These are phyloP conservation scores for Callosobruchus maculatus DNA, from an alignment of 2,888 invertebrate species.

Conservation along the genomic window DNA sequence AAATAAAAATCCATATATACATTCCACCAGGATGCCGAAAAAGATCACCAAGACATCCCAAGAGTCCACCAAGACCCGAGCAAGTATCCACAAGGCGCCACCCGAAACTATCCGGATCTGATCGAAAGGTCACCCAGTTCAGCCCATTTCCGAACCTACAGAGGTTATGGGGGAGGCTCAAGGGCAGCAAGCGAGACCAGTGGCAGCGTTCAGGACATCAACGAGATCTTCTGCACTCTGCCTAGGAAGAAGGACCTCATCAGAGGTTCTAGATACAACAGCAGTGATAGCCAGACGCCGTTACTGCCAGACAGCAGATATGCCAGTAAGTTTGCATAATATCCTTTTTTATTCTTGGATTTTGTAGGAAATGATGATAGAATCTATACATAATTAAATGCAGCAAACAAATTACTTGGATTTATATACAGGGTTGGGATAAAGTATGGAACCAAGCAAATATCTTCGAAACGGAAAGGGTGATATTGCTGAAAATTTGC, in stretches of 20 bases:
- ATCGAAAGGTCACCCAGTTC: conserved; percentile 39
- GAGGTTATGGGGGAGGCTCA: conserved; percentile 7
- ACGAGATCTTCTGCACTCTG: conserved; percentile 62
- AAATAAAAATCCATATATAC: neutral
- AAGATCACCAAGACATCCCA: neutral
- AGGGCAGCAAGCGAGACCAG: conserved; percentile 37
- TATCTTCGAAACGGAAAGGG: too few relatives aligned
- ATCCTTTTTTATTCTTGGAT: too few relatives aligned
- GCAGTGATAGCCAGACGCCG: conserved; percentile 70
- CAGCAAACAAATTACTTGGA: too few relatives aligned
- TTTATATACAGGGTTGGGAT: too few relatives aligned
- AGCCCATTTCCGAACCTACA: neutral
- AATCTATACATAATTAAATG: too few relatives aligned
- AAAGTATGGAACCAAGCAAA: too few relatives aligned
- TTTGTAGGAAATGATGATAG: too few relatives aligned
- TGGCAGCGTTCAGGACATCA: conserved; percentile 44
- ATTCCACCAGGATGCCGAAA: neutral
- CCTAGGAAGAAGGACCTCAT: conserved; percentile 48
- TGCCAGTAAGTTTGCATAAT: conserved; percentile 33
- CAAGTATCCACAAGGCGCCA: neutral
- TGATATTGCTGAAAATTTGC: too few relatives aligned
- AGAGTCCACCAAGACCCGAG: neutral
- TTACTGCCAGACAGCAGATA: conserved; percentile 66
- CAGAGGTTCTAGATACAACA: conserved; percentile 41
- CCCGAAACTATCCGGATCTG: conserved; percentile 39